Percentiles rank a stretch among this genome's conserved stretches.
These are phyloP conservation scores for Taenioides sp. DNA, from an alignment of 2,797 vertebrate genomes.

Conservation along the genomic window DNA sequence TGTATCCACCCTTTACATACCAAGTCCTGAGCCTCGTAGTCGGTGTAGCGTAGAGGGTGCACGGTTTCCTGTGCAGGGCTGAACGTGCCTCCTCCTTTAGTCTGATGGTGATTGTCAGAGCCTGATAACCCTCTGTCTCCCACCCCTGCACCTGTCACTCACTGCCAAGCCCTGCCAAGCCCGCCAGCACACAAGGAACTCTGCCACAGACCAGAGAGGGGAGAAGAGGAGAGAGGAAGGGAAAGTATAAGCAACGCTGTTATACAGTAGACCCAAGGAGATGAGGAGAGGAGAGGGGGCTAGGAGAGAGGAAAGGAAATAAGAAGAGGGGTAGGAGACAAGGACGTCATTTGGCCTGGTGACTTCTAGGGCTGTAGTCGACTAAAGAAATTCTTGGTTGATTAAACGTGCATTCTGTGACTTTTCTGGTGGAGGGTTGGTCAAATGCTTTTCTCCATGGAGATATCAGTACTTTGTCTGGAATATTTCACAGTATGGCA, in stretches of 20 bases:
- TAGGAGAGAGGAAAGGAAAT: neutral
- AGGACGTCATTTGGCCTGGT: neutral
- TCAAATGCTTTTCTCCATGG: too few species aligned
- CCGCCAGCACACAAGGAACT: conserved; percentile 35
- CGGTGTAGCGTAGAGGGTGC: neutral
- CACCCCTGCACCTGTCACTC: conserved; percentile 63
- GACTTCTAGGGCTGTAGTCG: too few species aligned
- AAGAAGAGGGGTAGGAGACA: neutral
- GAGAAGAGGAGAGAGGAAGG: neutral
- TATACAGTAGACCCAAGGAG: conserved; percentile 1
- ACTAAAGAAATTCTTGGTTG: too few species aligned
- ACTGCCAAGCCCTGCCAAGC: conserved; percentile 12
- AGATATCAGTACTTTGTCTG: too few species aligned
- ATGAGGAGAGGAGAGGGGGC: neutral
- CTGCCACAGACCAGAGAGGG: conserved; percentile 6
- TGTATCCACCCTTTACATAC: neutral
- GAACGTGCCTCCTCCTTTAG: conserved; percentile 33
- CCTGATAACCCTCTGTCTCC: conserved; percentile 65
- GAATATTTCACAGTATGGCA: too few species aligned
- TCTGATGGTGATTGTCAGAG: conserved; percentile 67
- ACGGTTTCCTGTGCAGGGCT: conserved; percentile 21
- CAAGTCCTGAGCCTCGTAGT: neutral
- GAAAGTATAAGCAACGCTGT: conserved; percentile 10
- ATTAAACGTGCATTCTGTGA: too few species aligned
- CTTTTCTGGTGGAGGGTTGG: too few species aligned